phyloP scores from a whole-genome alignment of 2,113 vertebrate genomes.

The Mirounga angustirostris region DNA sequence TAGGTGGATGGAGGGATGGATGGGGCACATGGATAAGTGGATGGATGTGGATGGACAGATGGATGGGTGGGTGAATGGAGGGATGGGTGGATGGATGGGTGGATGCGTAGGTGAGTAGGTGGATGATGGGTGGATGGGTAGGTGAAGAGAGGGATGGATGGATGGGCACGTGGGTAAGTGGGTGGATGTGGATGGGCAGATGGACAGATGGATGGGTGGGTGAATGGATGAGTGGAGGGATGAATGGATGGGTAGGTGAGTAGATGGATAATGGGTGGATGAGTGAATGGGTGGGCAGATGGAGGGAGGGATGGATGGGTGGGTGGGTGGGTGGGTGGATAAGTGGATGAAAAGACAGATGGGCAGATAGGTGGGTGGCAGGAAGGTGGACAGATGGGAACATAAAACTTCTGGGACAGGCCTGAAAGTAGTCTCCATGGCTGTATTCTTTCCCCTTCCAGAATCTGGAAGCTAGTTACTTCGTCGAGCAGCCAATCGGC shows the following conservation, averaged over 20 bases:
- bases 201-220: background rate
- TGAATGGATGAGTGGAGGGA: rapidly evolving
- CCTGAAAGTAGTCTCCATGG: background rate
- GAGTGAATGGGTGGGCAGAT: background rate
- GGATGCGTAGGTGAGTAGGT: no score
- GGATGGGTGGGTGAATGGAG: background rate
- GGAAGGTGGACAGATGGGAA: background rate
- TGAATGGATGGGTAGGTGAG: rapidly evolving
- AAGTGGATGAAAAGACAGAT: background rate
- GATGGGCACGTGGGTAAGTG: rapidly evolving
- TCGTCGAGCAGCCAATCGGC: background rate
- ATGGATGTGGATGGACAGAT: background rate
- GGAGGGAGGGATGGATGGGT: no score
- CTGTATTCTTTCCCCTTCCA: background rate
- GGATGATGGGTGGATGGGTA: background rate
- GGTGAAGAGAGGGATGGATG: background rate
- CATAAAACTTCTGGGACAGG: background rate
- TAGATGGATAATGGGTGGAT: rapidly evolving
- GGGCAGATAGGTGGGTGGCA: background rate
- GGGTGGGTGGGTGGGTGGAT: no score
- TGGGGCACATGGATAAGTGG: background rate
- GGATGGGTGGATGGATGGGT: background rate
- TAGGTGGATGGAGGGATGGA: no score
- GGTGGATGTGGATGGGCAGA: rapidly evolving
- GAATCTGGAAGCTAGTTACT: no score